Conservation (phyloP, 2,888 invertebrate genomes). For the Mimas tiliae region DNA sequence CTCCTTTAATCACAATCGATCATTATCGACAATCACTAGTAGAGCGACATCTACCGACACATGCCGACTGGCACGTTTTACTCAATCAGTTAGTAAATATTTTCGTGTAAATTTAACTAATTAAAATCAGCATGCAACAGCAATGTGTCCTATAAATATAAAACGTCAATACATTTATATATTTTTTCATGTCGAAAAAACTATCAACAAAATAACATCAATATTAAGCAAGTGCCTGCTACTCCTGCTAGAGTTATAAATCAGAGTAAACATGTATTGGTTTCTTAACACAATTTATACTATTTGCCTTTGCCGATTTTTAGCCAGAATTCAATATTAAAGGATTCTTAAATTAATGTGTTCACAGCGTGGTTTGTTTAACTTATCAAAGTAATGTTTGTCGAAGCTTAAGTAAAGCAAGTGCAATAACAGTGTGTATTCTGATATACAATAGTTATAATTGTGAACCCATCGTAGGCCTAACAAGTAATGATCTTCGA, state of each 20-base stretch:
- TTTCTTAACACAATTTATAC: background rate
- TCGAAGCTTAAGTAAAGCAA: background rate
- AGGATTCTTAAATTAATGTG: background rate
- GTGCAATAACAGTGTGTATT: conserved; percentile 13
- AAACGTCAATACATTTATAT: conserved; percentile 14
- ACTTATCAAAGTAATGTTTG: background rate
- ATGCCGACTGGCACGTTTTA: background rate
- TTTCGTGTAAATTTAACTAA: conserved; percentile 15
- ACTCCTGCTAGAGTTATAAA: background rate
- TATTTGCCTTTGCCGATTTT: background rate
- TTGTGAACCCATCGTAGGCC: conserved; percentile 3
- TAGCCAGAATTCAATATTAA: background rate
- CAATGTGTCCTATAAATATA: conserved; percentile 2
- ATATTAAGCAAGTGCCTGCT: conserved; percentile 1
- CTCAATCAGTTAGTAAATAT: conserved; percentile 2
- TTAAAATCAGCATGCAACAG: conserved; percentile 14
- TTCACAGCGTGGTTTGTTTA: background rate
- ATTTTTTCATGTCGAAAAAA: conserved; percentile 4
- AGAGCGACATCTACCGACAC: conserved; percentile 9
- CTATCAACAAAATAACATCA: conserved; percentile 22
- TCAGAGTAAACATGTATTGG: background rate
- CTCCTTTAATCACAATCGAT: conserved; percentile 23
- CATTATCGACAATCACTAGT: background rate
- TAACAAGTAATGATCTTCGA: background rate
- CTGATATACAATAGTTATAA: background rate